Evolutionary conservation across 2,888 invertebrate genomes (phyloP).

Genomic region (Tipula vernalis): DNA sequence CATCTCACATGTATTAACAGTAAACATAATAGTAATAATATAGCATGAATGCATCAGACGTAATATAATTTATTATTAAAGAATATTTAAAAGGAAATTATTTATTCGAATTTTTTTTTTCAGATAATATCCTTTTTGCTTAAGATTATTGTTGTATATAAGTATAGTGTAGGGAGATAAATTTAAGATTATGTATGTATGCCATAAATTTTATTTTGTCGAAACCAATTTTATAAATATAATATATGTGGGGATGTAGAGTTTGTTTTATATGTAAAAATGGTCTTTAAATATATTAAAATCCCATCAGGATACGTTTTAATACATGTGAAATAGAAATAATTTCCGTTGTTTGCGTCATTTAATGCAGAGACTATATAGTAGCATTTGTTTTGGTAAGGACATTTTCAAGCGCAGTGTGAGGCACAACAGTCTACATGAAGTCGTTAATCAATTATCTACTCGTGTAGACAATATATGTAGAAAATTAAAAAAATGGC

Average conservation of each 20-base stretch:
- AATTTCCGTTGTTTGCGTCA: not conserved
- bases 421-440: no score
- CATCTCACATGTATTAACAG: not conserved
- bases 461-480: no score
- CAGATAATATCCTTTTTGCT: not conserved
- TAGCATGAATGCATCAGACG: not conserved
- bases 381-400: no score
- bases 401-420: no score
- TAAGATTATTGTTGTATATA: not conserved
- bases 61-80: not conserved
- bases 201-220: not conserved
- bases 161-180: not conserved
- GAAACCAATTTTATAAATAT: not conserved
- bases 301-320: not conserved
- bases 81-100: not conserved
- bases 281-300: not conserved
- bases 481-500: no score
- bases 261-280: not conserved
- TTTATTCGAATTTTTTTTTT: not conserved
- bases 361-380: not conserved
- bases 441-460: no score
- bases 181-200: not conserved
- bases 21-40: not conserved
- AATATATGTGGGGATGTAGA: not conserved
- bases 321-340: not conserved